Evolutionary conservation across 1,140 invertebrate genomes (phyloP).

Genomic region (Tribolium castaneum): DNA sequence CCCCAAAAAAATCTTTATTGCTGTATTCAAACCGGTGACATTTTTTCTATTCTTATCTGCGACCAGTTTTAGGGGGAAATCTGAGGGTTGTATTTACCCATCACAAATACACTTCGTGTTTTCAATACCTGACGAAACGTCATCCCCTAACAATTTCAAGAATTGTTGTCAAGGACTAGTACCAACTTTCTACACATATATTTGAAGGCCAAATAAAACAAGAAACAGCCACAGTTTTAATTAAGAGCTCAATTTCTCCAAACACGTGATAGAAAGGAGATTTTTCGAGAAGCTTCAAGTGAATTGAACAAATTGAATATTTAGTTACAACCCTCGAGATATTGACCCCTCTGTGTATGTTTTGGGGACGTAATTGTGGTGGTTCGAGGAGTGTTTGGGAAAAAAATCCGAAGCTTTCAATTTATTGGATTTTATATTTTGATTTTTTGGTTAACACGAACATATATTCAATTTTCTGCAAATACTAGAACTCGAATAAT

Average conservation of each 20-base stretch:
- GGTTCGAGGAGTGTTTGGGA: not conserved
- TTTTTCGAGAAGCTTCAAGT: not conserved
- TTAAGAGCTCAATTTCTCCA: not conserved
- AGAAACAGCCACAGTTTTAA: not conserved
- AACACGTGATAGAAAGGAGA: not conserved
- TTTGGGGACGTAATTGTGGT: not conserved
- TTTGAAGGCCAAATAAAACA: not conserved
- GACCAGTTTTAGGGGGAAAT: slow-evolving; percentile 1
- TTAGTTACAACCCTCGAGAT: not conserved
- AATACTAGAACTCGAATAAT: not conserved
- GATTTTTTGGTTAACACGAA: too few relatives aligned
- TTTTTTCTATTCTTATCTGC: slow-evolving; percentile 4
- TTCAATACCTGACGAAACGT: not conserved
- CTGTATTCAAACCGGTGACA: not conserved
- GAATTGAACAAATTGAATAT: not conserved
- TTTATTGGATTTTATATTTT: too few relatives aligned
- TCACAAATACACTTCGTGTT: not conserved
- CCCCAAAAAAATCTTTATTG: not conserved
- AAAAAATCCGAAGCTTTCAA: not conserved
- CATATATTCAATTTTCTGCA: not conserved
- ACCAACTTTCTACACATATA: not conserved
- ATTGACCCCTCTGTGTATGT: not conserved
- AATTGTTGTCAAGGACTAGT: not conserved
- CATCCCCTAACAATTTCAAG: not conserved
- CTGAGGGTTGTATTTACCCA: not conserved